Conservation (phyloP, 1,140 invertebrate genomes). For the Ridgeia piscesae region DNA sequence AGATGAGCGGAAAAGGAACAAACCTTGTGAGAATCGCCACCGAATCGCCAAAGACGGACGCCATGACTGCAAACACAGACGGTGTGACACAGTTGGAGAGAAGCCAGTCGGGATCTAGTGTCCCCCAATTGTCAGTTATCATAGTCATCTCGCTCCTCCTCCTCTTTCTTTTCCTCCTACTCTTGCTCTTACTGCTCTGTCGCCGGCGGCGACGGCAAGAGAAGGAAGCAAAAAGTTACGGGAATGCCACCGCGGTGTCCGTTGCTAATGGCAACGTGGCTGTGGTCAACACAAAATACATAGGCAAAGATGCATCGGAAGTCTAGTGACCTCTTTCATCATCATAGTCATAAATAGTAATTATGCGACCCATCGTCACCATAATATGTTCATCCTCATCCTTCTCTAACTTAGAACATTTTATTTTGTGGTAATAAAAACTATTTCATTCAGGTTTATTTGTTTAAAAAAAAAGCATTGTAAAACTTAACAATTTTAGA, state of each 20-base stretch:
- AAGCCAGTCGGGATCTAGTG: not conserved
- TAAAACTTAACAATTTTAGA: not conserved
- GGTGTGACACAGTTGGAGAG: not conserved
- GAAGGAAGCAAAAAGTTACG: not conserved
- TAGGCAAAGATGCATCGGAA: not conserved
- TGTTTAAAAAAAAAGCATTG: not conserved
- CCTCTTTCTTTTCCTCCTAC: not conserved
- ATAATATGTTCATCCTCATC: not conserved
- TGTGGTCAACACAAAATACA: not conserved
- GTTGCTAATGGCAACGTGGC: not conserved
- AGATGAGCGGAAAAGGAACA: slow-evolving; percentile 45
- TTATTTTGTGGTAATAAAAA: not conserved
- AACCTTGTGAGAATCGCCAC: slow-evolving; percentile 50
- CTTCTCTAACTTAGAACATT: not conserved
- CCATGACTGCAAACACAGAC: not conserved
- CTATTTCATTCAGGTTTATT: not conserved
- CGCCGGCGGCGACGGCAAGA: not conserved
- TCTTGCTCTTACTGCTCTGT: not conserved
- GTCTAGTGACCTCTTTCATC: not conserved
- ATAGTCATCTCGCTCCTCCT: not conserved
- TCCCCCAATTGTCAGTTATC: not conserved
- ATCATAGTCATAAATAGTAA: not conserved
- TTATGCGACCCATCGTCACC: not conserved
- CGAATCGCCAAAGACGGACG: not conserved
- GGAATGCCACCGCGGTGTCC: not conserved